Conservation (phyloP, 2,797 vertebrate species). For the Synanceia verrucosa region DNA sequence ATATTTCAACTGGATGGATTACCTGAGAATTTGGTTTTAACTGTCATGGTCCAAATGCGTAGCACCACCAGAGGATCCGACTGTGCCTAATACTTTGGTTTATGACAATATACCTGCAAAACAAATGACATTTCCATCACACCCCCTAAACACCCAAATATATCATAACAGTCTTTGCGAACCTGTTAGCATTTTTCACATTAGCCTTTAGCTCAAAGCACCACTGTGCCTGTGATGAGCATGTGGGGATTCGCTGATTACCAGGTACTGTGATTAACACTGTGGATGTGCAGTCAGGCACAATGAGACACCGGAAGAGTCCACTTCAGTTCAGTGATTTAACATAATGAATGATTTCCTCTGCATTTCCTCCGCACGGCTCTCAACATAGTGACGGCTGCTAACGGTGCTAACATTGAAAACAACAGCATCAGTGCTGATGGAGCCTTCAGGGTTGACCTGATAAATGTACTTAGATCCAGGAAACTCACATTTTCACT, state of each 20-base stretch:
- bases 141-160: not conserved
- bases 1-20: not conserved
- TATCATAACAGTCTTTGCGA: not conserved
- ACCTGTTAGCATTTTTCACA: not conserved
- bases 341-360: too few species aligned
- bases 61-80: not conserved
- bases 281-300: not conserved
- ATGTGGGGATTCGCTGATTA: not conserved
- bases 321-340: not conserved
- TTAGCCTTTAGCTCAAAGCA: not conserved
- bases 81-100: not conserved
- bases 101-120: not conserved
- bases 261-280: not conserved
- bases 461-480: not conserved
- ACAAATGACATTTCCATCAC: not conserved
- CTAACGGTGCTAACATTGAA: too few species aligned
- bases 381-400: too few species aligned
- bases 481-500: not conserved
- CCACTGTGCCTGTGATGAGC: not conserved
- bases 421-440: too few species aligned
- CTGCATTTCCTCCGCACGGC: too few species aligned
- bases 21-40: not conserved
- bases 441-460: too few species aligned
- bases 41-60: not conserved
- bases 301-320: not conserved